Evolutionary conservation across 2,797 vertebrate genomes (phyloP).

Genomic region (Danio kyathit): DNA sequence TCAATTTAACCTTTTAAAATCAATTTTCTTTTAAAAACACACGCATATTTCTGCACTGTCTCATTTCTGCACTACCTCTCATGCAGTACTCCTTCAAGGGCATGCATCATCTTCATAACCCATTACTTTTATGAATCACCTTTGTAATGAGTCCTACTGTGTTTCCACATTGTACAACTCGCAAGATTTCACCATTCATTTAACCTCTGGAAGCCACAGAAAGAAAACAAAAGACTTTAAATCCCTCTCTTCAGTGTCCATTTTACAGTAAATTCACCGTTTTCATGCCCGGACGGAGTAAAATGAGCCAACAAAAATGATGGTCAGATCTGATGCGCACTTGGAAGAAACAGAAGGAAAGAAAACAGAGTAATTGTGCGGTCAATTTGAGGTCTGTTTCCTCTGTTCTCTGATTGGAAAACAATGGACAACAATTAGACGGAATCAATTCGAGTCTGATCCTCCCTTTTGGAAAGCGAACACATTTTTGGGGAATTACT

Average conservation of each 20-base stretch:
- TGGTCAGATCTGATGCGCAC: conserved; percentile 64
- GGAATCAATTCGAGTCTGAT: conserved; percentile 61
- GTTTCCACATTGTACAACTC: conserved; percentile 9
- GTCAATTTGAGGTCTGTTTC: conserved; percentile 47
- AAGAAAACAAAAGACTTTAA: conserved; percentile 56
- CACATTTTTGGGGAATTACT: conserved; percentile 1
- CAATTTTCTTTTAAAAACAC: too few relatives aligned
- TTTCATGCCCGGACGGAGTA: conserved; percentile 61
- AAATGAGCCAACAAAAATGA: conserved; percentile 48
- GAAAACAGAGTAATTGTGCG: neutral
- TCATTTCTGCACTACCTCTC: neutral
- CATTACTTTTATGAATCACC: neutral
- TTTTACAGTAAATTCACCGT: conserved; percentile 59
- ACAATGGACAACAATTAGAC: conserved; percentile 55
- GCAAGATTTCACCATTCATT: conserved; percentile 5
- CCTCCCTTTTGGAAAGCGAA: conserved; percentile 59
- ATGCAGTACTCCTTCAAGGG: neutral
- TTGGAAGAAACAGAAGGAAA: conserved; percentile 31
- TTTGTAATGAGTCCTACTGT: neutral
- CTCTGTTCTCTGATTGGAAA: conserved; percentile 52
- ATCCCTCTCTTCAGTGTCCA: conserved; percentile 35
- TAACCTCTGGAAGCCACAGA: neutral
- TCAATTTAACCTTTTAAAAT: neutral
- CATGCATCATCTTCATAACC: neutral
- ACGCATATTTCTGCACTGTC: too few relatives aligned